These are phyloP conservation scores for Ictidomys tridecemlineatus DNA, from an alignment of 2,113 vertebrate genomes.

Conservation along the genomic window DNA sequence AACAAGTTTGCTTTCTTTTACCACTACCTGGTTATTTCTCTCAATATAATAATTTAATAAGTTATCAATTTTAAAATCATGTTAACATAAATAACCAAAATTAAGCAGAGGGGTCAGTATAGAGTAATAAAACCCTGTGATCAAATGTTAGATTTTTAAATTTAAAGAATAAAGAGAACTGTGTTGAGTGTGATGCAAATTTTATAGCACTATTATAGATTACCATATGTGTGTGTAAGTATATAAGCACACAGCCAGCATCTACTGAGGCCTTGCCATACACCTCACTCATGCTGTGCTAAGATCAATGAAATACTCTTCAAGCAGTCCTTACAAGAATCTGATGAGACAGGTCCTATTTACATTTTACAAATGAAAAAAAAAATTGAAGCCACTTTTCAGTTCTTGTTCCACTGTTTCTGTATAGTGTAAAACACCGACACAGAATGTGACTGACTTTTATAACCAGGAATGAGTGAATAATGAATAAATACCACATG, in stretches of 20 bases:
- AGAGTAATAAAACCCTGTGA: background rate
- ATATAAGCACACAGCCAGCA: background rate
- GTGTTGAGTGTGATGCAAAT: background rate
- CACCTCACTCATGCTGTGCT: background rate
- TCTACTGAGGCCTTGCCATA: background rate
- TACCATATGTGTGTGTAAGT: background rate
- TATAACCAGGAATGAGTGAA: conserved; percentile 30
- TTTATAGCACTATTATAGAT: background rate
- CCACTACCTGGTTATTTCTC: background rate
- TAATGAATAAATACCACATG: background rate
- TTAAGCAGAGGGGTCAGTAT: background rate
- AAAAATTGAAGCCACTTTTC: background rate
- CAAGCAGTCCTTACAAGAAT: background rate
- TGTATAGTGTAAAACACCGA: background rate
- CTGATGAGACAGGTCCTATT: background rate
- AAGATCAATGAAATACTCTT: background rate
- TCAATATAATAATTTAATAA: background rate
- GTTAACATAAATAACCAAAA: background rate
- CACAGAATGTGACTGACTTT: background rate
- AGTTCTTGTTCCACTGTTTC: background rate
- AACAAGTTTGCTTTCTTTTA: background rate
- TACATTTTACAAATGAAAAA: background rate
- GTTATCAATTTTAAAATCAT: conserved; percentile 16
- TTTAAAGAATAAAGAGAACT: background rate
- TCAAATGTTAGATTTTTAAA: background rate